Evolutionary conservation across 2,113 vertebrate species (phyloP), one percentile per base, ranked within the genome.

Genomic region (Guaruba guarouba): DNA sequence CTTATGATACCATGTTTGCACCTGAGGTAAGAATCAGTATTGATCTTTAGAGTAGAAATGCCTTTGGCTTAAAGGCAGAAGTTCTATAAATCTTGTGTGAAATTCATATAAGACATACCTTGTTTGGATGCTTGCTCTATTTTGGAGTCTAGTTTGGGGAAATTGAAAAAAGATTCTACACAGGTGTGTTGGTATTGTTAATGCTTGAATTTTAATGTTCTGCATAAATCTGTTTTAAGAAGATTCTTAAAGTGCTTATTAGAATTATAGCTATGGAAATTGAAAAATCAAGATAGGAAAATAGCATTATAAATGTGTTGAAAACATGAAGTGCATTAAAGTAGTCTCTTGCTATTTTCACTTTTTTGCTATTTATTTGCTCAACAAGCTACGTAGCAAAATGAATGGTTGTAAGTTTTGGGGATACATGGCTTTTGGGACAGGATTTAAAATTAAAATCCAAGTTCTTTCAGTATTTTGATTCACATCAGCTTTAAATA

Each of bases 1-100:
- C 98, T 41, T 99, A 97, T 24, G 99, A 99, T 67, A 99, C 99
- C 28, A 98, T 99, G 99, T 99, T 99, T 98, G 99, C 99, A 90
- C 99, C 99, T 43, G 99, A 99, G 98, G 99, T 99, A 96, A 98
- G 98, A 79, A 90, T 48, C 33, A 46, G 1, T 33, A 41, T 77
- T 54, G 19, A 7, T 57, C 62, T 77, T 92, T 64, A 64, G 49
- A 84, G 35, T 14, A 85, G 35, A 93, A 90, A 51, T 7, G 2
- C 23, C 49, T 87, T 89, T 92, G 67, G 4, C 20, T 73, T 78
- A 68, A 61, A 85, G 37, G 29, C 46, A 46, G 37, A 68, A 14
- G 4, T 51, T 77, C 43, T 48, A 8, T 92, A 77, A 71, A 49
- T 88, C 54, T 88, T 4, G 0, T 62, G 18, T 70, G 17, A 77